Evolutionary conservation across 2,113 vertebrate genomes (phyloP).

Genomic region (Leucopternis melanops): DNA sequence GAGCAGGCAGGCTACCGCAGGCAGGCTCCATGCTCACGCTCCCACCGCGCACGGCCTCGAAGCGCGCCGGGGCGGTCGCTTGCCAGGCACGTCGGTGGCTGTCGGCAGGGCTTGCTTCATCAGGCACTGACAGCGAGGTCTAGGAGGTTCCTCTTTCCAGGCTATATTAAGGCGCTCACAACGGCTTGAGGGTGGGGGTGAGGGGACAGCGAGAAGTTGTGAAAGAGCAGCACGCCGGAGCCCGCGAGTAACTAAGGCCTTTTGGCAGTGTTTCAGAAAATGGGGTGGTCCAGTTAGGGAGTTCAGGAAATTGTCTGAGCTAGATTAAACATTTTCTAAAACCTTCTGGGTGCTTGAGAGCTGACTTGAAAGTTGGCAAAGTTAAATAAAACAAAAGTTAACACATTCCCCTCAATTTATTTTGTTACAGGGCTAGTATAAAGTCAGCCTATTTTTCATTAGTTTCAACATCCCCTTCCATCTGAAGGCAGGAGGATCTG

Average conservation of each 20-base stretch:
- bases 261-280: conserved; percentile 66
- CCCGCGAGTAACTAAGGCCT: conserved; percentile 4
- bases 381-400: conserved; percentile 73
- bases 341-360: conserved; percentile 63
- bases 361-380: conserved; percentile 70
- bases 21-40: not conserved
- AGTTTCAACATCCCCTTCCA: not conserved
- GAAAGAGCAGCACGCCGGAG: conserved; percentile 26
- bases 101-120: not conserved
- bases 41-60: fast-evolving
- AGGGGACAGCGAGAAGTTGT: conserved; percentile 37
- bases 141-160: conserved; percentile 25
- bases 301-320: conserved; percentile 76
- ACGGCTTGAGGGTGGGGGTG: not conserved
- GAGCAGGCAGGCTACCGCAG: not conserved
- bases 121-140: not conserved
- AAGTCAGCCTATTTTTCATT: conserved; percentile 19
- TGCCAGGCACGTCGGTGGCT: not conserved
- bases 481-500: not conserved
- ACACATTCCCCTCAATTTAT: conserved; percentile 59
- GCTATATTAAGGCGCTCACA: not conserved
- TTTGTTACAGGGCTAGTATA: conserved; percentile 36
- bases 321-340: conserved; percentile 78
- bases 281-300: conserved; percentile 73
- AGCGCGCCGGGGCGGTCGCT: fast-evolving